Evolutionary conservation across 1,140 invertebrate species (phyloP).

Genomic region (Zaprionus taronus): DNA sequence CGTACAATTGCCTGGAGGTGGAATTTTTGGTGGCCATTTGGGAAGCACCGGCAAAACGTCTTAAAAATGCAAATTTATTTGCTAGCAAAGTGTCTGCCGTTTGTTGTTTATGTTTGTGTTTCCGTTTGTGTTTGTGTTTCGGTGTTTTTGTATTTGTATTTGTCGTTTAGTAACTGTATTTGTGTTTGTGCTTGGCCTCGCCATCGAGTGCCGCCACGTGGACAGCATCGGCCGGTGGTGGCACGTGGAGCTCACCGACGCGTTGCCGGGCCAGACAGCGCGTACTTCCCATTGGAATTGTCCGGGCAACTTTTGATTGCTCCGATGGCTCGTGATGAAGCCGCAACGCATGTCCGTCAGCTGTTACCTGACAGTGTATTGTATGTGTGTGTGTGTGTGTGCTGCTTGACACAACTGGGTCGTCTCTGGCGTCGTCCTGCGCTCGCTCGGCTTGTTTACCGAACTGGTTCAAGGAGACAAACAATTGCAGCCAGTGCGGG

Average conservation of each 20-base stretch:
- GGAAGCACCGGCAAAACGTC: slow-evolving; percentile 13
- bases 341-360: slow-evolving; percentile 52
- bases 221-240: slow-evolving; percentile 8
- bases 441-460: slow-evolving; percentile 40
- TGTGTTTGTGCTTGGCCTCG: slow-evolving; percentile 1
- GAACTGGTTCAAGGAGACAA: slow-evolving; percentile 81
- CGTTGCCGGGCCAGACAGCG: not conserved
- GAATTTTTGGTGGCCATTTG: slow-evolving; percentile 14
- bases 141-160: slow-evolving; percentile 15
- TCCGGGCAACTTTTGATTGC: slow-evolving; percentile 45
- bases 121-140: slow-evolving; percentile 16
- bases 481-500: slow-evolving; percentile 57
- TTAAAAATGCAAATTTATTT: slow-evolving; percentile 74
- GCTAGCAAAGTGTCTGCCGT: slow-evolving; percentile 53
- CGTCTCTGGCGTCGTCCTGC: slow-evolving; percentile 26
- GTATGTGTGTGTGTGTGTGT: slow-evolving; percentile 18
- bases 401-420: slow-evolving; percentile 68
- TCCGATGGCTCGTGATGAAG: slow-evolving; percentile 27
- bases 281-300: slow-evolving; percentile 33
- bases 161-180: not conserved
- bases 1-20: not conserved
- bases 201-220: slow-evolving; percentile 25
- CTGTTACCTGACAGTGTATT: slow-evolving; percentile 31
- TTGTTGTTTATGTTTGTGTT: slow-evolving; percentile 49
- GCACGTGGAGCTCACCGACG: not conserved